Conservation (phyloP, 1,140 invertebrate species). For the Berghia stephanieae region DNA sequence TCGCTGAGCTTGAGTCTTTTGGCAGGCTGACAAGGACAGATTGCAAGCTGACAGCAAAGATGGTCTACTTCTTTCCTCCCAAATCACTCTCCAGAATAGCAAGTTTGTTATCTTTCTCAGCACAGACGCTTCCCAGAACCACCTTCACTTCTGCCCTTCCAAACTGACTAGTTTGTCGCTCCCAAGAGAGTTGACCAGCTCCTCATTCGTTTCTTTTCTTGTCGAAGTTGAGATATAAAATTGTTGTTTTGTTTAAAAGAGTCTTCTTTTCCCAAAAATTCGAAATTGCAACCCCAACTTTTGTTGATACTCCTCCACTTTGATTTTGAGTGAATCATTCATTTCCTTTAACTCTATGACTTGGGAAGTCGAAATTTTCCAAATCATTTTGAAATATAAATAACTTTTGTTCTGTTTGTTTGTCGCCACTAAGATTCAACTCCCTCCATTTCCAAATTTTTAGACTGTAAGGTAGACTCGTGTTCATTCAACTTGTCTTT, state of each 20-base stretch:
- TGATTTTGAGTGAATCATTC: not conserved
- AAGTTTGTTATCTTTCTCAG: constrained; percentile 20
- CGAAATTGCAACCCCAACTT: not conserved
- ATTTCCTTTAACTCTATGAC: not conserved
- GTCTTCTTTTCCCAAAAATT: constrained; percentile 14
- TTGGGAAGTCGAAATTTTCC: not conserved
- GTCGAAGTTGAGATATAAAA: not conserved
- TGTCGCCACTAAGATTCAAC: not conserved
- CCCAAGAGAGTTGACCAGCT: constrained; percentile 21
- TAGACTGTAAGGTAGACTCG: no score
- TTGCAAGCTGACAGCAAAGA: constrained; percentile 20
- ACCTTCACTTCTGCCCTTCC: constrained; percentile 32
- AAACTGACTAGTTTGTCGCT: constrained; percentile 27
- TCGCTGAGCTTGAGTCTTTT: constrained; percentile 27
- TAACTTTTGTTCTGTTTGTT: not conserved
- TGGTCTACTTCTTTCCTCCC: constrained; percentile 26
- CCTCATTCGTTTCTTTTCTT: constrained; percentile 21
- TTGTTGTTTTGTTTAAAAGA: not conserved
- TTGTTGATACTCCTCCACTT: not conserved
- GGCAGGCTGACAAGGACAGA: constrained; percentile 29
- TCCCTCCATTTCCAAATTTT: constrained; percentile 1
- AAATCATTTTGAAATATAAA: constrained; percentile 4
- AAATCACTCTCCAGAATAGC: constrained; percentile 21
- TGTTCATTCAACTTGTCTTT: constrained; percentile 9
- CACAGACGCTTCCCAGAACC: not conserved